A percentile compares a stretch with the other conserved stretches of the same genome.
Evolutionary conservation across 2,113 vertebrate genomes (phyloP).

Genomic region (Peucedramus taeniatus): DNA sequence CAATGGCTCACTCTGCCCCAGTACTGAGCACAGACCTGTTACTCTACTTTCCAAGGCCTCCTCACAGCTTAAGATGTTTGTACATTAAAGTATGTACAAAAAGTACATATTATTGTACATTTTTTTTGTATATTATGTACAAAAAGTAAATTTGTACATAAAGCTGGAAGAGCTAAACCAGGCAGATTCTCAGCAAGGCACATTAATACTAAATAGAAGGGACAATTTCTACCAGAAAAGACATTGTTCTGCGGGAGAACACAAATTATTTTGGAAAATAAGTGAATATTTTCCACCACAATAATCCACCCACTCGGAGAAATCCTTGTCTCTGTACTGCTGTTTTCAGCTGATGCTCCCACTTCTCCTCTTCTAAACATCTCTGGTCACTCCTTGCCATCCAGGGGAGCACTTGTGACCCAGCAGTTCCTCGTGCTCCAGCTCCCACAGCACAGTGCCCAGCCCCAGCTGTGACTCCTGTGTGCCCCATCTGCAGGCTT

Average conservation of each 20-base stretch:
- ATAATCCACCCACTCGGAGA: neutral
- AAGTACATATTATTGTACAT: too few relatives aligned
- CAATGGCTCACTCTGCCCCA: neutral
- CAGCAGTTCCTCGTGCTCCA: rapidly evolving
- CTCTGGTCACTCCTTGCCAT: neutral
- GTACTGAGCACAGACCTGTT: neutral
- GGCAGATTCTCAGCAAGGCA: neutral
- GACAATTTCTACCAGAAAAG: neutral
- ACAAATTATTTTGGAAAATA: neutral
- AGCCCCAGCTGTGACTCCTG: neutral
- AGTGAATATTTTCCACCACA: neutral
- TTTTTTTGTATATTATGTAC: too few relatives aligned
- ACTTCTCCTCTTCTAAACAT: neutral
- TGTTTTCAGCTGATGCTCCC: neutral
- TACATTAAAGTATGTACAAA: too few relatives aligned
- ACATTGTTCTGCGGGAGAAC: neutral
- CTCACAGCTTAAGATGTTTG: neutral
- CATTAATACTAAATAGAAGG: neutral
- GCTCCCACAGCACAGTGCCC: neutral
- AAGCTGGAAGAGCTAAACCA: neutral
- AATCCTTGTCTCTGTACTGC: neutral
- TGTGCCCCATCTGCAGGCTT: neutral
- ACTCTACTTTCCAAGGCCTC: neutral
- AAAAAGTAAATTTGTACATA: too few relatives aligned
- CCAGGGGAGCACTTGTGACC: neutral